phyloP scores from a whole-genome alignment of 2,888 invertebrate species.

The Matsumyia berberina region DNA sequence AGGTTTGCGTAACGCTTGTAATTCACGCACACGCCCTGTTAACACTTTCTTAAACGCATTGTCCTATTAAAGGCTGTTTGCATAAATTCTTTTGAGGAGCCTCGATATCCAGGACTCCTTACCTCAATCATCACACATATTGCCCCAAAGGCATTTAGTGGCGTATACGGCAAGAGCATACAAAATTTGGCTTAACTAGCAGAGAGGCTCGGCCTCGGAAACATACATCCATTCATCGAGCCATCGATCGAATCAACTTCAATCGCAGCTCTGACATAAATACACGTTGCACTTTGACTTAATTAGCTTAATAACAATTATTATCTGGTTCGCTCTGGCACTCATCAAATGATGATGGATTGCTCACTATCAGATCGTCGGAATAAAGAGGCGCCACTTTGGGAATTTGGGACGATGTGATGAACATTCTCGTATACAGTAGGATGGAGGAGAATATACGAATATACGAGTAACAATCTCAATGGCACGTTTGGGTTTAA shows the following conservation, averaged over 20 bases:
- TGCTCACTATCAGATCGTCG: constrained; percentile 71
- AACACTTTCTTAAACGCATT: constrained; percentile 73
- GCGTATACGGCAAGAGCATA: constrained; percentile 63
- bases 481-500: constrained; percentile 45
- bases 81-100: constrained; percentile 68
- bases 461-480: constrained; percentile 20
- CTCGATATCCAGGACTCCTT: constrained; percentile 57
- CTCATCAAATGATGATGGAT: constrained; percentile 76
- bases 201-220: constrained; percentile 47
- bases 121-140: constrained; percentile 76
- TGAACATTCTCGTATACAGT: constrained; percentile 30
- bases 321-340: constrained; percentile 79
- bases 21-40: constrained; percentile 79
- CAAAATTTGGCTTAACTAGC: constrained; percentile 72
- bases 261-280: constrained; percentile 80
- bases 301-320: constrained; percentile 82
- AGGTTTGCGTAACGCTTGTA: constrained; percentile 82
- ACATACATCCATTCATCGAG: constrained; percentile 65
- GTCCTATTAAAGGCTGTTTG: constrained; percentile 71
- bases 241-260: constrained; percentile 75
- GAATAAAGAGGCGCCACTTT: constrained; percentile 68
- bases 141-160: constrained; percentile 69
- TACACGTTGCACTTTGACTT: constrained; percentile 80
- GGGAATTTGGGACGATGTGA: constrained; percentile 58
- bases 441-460: constrained; percentile 29